Conservation (phyloP, 2,888 invertebrate species). For the Heliothis peltigera region DNA sequence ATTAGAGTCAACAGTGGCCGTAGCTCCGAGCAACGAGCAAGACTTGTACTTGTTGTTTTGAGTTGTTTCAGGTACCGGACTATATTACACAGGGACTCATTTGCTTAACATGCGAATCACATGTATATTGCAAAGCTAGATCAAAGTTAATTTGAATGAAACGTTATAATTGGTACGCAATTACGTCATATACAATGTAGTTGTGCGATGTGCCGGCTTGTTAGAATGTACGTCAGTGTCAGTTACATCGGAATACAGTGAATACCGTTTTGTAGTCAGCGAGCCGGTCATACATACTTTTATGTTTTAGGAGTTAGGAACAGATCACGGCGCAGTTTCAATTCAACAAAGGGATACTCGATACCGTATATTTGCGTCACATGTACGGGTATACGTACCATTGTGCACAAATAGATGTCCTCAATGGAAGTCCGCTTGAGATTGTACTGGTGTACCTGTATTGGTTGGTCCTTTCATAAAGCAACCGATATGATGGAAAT, state of each 20-base stretch:
- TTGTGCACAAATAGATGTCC: constrained; percentile 25
- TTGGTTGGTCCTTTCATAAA: constrained; percentile 9
- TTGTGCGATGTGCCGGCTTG: constrained; percentile 16
- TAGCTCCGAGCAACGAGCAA: constrained; percentile 19
- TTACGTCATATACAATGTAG: constrained; percentile 26
- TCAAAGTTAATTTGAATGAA: constrained; percentile 47
- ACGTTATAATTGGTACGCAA: constrained; percentile 38
- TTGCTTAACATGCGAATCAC: constrained; percentile 14
- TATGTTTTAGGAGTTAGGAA: constrained; percentile 39
- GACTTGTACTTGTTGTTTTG: constrained; percentile 29
- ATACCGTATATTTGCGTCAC: constrained; percentile 33
- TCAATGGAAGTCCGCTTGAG: constrained; percentile 19
- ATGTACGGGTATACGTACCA: constrained; percentile 6
- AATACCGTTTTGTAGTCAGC: constrained; percentile 48
- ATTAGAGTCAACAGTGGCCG: constrained; percentile 45
- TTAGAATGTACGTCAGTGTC: constrained; percentile 46
- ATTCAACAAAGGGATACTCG: constrained; percentile 46
- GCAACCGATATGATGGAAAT: constrained; percentile 6
- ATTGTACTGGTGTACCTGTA: constrained; percentile 15
- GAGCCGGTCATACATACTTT: constrained; percentile 45
- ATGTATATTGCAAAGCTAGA: constrained; percentile 15
- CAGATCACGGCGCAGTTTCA: constrained; percentile 37
- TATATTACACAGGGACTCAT: constrained; percentile 23
- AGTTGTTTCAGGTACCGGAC: constrained; percentile 26
- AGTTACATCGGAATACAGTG: constrained; percentile 43